Evolutionary conservation across 2,888 invertebrate species (phyloP).

Genomic region (Miltochrista miniata): DNA sequence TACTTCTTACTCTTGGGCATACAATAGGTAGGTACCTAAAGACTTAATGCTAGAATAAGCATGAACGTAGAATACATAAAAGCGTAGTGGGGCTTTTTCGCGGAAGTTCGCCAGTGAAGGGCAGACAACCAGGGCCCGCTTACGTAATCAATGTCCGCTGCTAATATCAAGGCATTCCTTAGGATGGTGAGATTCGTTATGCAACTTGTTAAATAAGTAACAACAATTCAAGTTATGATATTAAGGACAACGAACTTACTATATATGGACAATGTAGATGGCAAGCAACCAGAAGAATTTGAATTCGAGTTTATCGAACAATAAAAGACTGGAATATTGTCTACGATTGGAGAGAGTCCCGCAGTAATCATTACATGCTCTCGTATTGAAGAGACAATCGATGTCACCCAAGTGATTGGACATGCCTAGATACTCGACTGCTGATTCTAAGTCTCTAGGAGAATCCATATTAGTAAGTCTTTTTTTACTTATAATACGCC

Average conservation of each 20-base stretch:
- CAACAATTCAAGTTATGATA: not conserved
- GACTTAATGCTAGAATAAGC: not conserved
- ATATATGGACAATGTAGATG: not conserved
- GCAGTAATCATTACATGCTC: too few species aligned
- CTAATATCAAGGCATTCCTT: slow-evolving; percentile 21
- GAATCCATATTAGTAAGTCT: too few species aligned
- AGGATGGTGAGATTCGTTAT: slow-evolving; percentile 8
- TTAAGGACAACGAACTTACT: not conserved
- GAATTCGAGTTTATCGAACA: too few species aligned
- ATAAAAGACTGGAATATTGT: not conserved
- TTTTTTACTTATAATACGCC: too few species aligned
- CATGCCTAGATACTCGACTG: too few species aligned
- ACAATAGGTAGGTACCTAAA: too few species aligned
- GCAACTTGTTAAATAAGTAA: not conserved
- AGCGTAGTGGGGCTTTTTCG: slow-evolving; percentile 1
- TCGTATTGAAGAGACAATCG: too few species aligned
- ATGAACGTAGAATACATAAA: not conserved
- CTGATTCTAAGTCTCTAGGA: too few species aligned
- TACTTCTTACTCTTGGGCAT: not conserved
- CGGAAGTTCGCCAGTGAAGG: slow-evolving; percentile 34
- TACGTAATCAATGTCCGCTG: slow-evolving; percentile 18
- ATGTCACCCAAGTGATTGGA: too few species aligned
- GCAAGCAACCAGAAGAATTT: too few species aligned
- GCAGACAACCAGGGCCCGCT: slow-evolving; percentile 22
- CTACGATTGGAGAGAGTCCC: too few species aligned